Base-by-base conservation (phyloP, 2,113 vertebrate genomes). In the Crotalus horridus region DNA sequence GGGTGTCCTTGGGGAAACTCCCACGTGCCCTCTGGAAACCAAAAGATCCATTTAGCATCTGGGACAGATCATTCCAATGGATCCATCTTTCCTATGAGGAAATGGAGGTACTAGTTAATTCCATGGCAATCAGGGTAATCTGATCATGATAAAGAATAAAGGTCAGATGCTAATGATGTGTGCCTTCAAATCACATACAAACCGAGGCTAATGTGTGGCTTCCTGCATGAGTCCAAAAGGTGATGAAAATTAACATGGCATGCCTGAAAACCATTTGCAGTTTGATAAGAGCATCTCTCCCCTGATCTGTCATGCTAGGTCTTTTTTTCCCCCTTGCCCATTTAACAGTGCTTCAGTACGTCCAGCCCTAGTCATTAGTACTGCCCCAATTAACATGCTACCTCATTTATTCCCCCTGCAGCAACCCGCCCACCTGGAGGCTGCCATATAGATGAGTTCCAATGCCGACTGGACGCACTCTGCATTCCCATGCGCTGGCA, bases 401-500 rank as follows among this genome's bases (percentile, higher is more conserved):
- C 1, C 11, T 0, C 0, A 4, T 39, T 92, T 23, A 2, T 64
- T 43, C 53, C 58, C 1, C 81, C 95, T n/a, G 0, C 96, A 99
- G 99, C 99, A 90, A 99, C 99, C 0, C 98, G 99, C 48, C 99
- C 99, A 0, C 99, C 99, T 0, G 99, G 99, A 0, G 99, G 99
- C 58, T 99, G 99, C 97, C 99, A 99, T 95, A 97, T 96, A 0
- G 99, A 99, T 0, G 99, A 99, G 96, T 99, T 99, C 96, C 99
- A 99, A 98, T 99, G 99, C 96, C 97, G 98, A 2, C 97, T 99
- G 97, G 99, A 99, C 0, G 98, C 98, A 1, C 97, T 99, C 43
- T 99, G 99, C 96, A 99, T 99, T 96, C 99, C 99, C 94, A 98
- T 98, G 98, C 98, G 99, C 91, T 99, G 99, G 99, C 98, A 98